Base-by-base conservation (phyloP, 2,888 invertebrate genomes). In the Campoletis raptor region DNA sequence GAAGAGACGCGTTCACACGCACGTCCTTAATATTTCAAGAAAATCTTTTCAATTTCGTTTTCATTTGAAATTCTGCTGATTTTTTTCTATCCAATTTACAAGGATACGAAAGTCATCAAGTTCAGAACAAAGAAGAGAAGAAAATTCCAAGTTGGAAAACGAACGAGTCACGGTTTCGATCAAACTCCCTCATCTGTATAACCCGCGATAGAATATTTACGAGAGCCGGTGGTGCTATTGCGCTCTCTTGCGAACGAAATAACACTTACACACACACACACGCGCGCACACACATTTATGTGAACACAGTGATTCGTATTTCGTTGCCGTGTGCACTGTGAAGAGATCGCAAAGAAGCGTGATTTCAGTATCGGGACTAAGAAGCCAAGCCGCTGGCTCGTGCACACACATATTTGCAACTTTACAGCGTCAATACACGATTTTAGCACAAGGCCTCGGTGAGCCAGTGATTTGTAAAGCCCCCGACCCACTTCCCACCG, bases 401-500 rank as follows among this genome's bases (percentile, higher is more conserved):
- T 18, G 42, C 79, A 15, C 40, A 40, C 18, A 83, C 66, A 52
- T 61, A 57, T 72, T 77, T 77, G 72, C 81, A 76, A 77, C 82
- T 40, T 42, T 70, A 36, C n/a, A 64, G 78, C 69, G 76, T 64
- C 74, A 79, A 85, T 84, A 80, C 77, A 85, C 85, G 79, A 87
- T 88, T 88, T 90, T 90, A 89, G 90, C 90, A 89, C 89, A 88
- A 88, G 89, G 89, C 86, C 90, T 88, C 81, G 83, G 69, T 67
- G 57, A 81, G 85, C 82, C 89, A 85, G 73, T 83, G 85, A 87
- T 88, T 88, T 83, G 88, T 83, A 84, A 83, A 87, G 86, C 80
- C 84, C 86, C 83, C 89, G 89, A 90, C 87, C 89, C 87, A 88
- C 89, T 88, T 88, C 78, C 80, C 88, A 83, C 42, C 77, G 30